Evolutionary conservation across 2,797 vertebrate genomes (phyloP).

Genomic region (Enteromius mattozi): DNA sequence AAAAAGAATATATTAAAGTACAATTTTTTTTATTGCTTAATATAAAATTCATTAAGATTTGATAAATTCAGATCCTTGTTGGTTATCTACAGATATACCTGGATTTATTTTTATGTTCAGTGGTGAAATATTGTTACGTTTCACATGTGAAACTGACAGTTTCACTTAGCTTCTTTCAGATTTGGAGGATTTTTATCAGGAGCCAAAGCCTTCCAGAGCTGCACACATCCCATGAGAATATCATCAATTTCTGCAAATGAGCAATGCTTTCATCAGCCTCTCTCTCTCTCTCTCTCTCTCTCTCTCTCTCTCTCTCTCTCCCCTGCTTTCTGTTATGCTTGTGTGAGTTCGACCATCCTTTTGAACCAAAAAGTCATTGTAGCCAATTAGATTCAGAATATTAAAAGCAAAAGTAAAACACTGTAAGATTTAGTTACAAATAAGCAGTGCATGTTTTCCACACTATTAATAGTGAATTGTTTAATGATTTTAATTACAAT

Average conservation of each 20-base stretch:
- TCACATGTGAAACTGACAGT: not conserved
- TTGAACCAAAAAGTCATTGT: not conserved
- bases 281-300: slow-evolving; percentile 40
- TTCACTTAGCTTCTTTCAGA: not conserved
- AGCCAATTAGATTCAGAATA: slow-evolving; percentile 2
- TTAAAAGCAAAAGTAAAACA: not conserved
- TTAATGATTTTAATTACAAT: not conserved
- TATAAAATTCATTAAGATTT: not conserved
- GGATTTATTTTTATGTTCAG: not conserved
- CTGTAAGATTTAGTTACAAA: not conserved
- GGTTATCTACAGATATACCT: not conserved
- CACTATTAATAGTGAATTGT: not conserved
- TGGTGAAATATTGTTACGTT: no score
- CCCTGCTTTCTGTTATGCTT: slow-evolving; percentile 13
- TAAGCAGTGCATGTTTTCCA: not conserved
- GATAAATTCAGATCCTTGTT: not conserved
- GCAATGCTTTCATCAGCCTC: slow-evolving; percentile 49
- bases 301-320: slow-evolving; percentile 2
- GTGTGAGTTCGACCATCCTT: not conserved
- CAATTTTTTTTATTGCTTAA: not conserved
- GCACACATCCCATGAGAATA: slow-evolving; percentile 6
- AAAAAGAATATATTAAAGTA: not conserved
- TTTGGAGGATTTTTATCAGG: not conserved
- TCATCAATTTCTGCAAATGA: slow-evolving; percentile 51
- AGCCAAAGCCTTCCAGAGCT: slow-evolving; percentile 27